Base-by-base conservation (phyloP, 1,140 invertebrate genomes). In the Danaus melanippus region DNA sequence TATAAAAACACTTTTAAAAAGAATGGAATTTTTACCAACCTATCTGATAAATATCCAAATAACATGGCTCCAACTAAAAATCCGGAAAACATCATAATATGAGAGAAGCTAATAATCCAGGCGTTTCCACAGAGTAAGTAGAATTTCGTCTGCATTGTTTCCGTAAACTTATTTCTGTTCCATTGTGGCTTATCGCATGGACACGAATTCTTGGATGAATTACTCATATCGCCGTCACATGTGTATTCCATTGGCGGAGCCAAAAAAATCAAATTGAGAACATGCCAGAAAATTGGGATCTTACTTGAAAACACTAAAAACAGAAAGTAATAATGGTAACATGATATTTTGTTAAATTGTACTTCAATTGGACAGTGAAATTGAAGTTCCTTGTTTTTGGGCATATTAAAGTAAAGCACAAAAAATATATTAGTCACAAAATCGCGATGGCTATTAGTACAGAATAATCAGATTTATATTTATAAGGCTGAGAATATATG, bases 61-160 rank as follows among this genome's bases (percentile, higher is more conserved):
- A 69, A 40, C 11, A 79, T 53, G 8, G 71, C 57, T 32, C 79
- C 79, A 15, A 79, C 39, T 12, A 83, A 60, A 12, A 71, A 60
- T 9, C 79, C 77, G 3, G 71, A 52, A 42, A 69, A 78, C 12
- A 67, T 58, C 50, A 80, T 73, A 51, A 76, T 78, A 49, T 83
- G 60, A 8, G 74, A 69, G n/a, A 79, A 73, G 45, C 69, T 74
- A 21, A 79, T 60, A 17, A 74, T 44, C 79, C 79, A 83, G 39
- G 40, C 49, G n/a, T 49, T 67, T 1, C 72, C 68, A 46, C 79
- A 83, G 11, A 66, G 46, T 17, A 77, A 49, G 39, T 50, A 50
- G 45, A 71, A 83, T 65, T 83, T 83, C 1, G 70, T 76, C 50
- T 77, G 77, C 46, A 76, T 65, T 8, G 79, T 80, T 53, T 80